Conservation (phyloP, 35 echinoderm and acorn worm genomes). For the Amphiura filiformis region DNA sequence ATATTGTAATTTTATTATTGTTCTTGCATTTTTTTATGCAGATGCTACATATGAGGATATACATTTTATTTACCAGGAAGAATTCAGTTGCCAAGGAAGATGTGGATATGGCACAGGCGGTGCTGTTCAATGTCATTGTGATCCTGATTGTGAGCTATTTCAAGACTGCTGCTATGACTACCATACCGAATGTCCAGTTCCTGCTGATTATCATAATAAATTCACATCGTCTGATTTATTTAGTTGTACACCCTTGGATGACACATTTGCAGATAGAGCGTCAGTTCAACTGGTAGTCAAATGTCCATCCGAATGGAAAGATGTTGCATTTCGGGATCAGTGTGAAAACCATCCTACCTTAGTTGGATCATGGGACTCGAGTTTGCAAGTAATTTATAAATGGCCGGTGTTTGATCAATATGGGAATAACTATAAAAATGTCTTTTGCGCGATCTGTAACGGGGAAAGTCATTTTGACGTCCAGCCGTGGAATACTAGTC, state of each 20-base stretch:
- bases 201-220: not conserved
- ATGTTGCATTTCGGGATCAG: not conserved
- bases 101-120: not conserved
- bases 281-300: not conserved
- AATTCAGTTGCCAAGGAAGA: not conserved
- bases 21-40: not conserved
- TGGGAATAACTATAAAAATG: not conserved
- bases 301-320: not conserved
- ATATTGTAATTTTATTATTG: too few species aligned
- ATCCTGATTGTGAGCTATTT: not conserved
- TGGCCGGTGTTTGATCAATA: not conserved
- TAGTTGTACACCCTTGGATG: not conserved
- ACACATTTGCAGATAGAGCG: not conserved
- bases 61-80: not conserved
- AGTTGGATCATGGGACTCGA: not conserved
- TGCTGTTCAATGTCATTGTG: not conserved
- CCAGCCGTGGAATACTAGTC: not conserved
- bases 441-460: not conserved
- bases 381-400: not conserved
- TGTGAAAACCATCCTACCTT: not conserved
- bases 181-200: not conserved
- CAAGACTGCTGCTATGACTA: not conserved
- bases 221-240: not conserved
- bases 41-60: not conserved
- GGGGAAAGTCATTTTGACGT: not conserved